Evolutionary conservation across 2,797 vertebrate species (phyloP).

Genomic region (Cyclopterus lumpus): DNA sequence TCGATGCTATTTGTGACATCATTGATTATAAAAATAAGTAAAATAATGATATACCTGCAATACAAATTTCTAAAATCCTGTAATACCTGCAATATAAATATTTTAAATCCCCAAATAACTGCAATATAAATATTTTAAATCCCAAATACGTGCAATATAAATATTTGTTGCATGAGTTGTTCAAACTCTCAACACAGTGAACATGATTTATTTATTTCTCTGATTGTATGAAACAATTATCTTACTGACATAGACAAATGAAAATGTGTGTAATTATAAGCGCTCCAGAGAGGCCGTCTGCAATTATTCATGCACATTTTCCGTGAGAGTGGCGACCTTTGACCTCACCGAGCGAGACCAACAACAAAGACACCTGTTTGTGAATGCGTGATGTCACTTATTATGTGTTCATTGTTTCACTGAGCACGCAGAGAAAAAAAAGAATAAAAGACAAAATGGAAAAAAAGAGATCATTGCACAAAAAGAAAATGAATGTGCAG

Average conservation of each 20-base stretch:
- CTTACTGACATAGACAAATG: neutral
- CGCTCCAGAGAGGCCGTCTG: neutral
- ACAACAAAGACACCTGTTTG: conserved; percentile 16
- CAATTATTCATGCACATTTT: neutral
- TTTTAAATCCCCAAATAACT: too few relatives aligned
- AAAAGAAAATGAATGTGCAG: neutral
- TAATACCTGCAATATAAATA: too few relatives aligned
- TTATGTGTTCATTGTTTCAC: neutral
- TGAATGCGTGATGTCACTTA: neutral
- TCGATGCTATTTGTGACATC: neutral
- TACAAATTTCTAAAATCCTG: too few relatives aligned
- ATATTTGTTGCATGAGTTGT: neutral
- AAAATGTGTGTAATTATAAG: neutral
- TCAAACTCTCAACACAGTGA: neutral
- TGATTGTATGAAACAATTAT: neutral
- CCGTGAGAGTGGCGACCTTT: conserved; percentile 5
- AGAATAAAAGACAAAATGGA: too few relatives aligned
- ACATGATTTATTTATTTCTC: neutral
- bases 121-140: too few relatives aligned
- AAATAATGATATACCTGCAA: neutral
- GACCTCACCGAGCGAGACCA: neutral
- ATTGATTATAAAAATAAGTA: neutral
- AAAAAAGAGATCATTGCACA: neutral
- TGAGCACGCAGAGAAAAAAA: neutral
- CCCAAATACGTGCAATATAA: too few relatives aligned